Evolutionary conservation across 2,888 invertebrate genomes (phyloP), one percentile per base, ranked within the genome.

Genomic region (Endomychus coccineus): DNA sequence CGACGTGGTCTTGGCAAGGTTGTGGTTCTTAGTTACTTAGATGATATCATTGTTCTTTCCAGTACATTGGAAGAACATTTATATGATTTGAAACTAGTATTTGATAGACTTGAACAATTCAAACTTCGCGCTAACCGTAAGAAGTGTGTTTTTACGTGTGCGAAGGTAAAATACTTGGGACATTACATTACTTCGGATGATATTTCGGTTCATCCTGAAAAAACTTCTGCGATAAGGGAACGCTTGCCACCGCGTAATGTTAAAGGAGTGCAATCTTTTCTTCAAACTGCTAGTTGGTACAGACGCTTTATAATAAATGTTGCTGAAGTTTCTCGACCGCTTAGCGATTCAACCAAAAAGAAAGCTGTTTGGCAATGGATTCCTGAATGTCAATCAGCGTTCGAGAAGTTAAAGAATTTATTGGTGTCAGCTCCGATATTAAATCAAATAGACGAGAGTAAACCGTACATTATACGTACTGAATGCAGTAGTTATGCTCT

Each of bases 261-360:
- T 4, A 50, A 50, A 33, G 43, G 46, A 25, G 10, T 49, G 3
- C 27, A 35, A 6, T 31, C 37, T 2, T 53, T 51, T 34, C 12
- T 52, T 4, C 48, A 53, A 29, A 48, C 48, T 7, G 40, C 40
- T 13, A 42, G 37, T 1, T 48, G 48, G 48, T 50, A 37, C 22
- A 9, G 45, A 17, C 14, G 40, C 14, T 50, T 46, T 29, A 36
- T 48, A 11, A 16, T 30, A 3, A 33, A 41, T 4, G 48, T 48
- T 17, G 39, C 50, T 3, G 25, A 36, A 9, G 22, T 43, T 9
- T 39, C 43, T 11, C 23, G 28, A 21, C 46, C 47, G 3, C 27
- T 50, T 1, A 46, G 45, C 11, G 12, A 31, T n/a, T 16, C 3
- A 2, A 13, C 16, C 14, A 28, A 13, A 13, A 28, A 28, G n/a